A percentile compares a stretch with the other conserved stretches of the same genome.
phyloP scores from a whole-genome alignment of 2,797 vertebrate species.

The Phoxinus dragarum region DNA sequence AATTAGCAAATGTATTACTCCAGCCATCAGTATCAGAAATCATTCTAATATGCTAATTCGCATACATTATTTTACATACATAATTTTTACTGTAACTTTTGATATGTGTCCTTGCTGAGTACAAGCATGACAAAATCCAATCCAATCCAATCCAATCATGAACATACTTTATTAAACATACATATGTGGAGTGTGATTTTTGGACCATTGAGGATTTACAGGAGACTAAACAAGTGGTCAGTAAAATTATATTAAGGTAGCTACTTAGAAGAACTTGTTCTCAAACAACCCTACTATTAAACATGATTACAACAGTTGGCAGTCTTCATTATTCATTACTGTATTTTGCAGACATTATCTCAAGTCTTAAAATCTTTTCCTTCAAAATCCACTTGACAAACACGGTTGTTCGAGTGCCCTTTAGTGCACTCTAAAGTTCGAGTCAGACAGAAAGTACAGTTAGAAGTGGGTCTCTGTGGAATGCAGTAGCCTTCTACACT shows the following conservation, averaged over 20 bases:
- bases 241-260: not conserved
- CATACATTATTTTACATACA: too few species aligned
- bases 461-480: slow-evolving; percentile 3
- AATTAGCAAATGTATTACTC: not conserved
- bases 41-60: not conserved
- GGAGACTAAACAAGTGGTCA: not conserved
- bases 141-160: not conserved
- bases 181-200: not conserved
- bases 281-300: slow-evolving; percentile 14
- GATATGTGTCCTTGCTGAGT: too few species aligned
- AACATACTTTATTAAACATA: not conserved
- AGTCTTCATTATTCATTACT: not conserved
- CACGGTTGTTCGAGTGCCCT: not conserved
- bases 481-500: not conserved
- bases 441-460: slow-evolving; percentile 11
- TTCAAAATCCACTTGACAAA: slow-evolving; percentile 2
- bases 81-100: too few species aligned
- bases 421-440: not conserved
- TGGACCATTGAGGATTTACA: not conserved
- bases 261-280: not conserved
- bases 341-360: not conserved
- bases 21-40: not conserved
- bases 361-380: not conserved
- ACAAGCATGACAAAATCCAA: not conserved
- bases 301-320: not conserved